Evolutionary conservation across 2,113 vertebrate genomes (phyloP).

Genomic region (Macquaria australasica): DNA sequence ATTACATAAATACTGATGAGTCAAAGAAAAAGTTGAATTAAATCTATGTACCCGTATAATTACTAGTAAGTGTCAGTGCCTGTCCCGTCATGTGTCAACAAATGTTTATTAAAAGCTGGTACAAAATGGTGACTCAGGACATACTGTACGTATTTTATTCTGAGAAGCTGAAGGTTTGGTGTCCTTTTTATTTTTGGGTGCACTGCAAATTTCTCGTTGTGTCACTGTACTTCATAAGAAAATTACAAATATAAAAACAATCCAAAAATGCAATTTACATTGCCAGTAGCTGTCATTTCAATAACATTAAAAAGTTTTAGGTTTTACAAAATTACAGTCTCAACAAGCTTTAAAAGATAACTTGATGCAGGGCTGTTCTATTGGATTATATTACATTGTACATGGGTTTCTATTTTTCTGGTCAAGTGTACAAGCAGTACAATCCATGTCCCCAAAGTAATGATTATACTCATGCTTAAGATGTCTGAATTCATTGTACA

Average conservation of each 20-base stretch:
- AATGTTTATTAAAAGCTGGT: neutral
- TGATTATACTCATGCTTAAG: neutral
- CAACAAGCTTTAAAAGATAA: neutral
- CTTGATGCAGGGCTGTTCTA: neutral
- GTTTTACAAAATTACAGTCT: too few relatives aligned
- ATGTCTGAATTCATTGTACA: neutral
- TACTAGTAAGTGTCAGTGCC: too few relatives aligned
- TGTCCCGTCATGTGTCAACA: neutral
- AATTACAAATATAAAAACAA: neutral
- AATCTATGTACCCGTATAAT: neutral
- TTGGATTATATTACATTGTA: neutral
- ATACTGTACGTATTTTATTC: neutral
- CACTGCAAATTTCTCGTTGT: neutral
- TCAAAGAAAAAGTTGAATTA: neutral
- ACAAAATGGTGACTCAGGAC: neutral
- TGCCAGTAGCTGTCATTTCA: neutral
- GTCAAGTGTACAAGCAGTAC: neutral
- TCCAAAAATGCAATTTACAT: neutral
- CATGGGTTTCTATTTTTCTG: neutral
- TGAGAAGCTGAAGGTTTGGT: neutral
- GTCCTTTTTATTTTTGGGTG: neutral
- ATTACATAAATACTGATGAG: neutral
- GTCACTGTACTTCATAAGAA: neutral
- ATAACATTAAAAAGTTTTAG: neutral
- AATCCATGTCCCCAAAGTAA: too few relatives aligned